Conservation (phyloP, 2,113 vertebrate species). For the Coturnix japonica region DNA sequence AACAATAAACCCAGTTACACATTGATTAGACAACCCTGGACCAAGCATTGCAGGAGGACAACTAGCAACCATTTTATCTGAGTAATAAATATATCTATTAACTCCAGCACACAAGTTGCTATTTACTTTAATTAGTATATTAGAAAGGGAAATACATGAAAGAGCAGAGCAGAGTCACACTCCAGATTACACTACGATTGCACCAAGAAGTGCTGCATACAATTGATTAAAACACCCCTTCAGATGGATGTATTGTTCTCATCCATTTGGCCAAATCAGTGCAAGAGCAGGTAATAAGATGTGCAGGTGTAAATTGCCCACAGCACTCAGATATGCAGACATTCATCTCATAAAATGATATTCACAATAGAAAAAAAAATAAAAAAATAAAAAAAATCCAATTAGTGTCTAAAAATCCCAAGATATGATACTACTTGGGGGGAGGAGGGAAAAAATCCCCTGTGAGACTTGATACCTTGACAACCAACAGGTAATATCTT, state of each 20-base stretch:
- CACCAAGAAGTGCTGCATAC: not conserved
- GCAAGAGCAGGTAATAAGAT: not conserved
- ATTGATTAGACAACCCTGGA: slow-evolving; percentile 15
- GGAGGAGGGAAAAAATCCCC: not conserved
- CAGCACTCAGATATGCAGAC: slow-evolving; percentile 7
- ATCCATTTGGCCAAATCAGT: not conserved
- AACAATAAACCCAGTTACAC: not conserved
- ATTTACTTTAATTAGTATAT: slow-evolving; percentile 48
- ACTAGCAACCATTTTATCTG: not conserved
- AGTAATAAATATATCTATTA: slow-evolving; percentile 46
- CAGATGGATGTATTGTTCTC: not conserved
- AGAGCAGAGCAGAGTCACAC: not conserved
- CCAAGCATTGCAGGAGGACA: not conserved
- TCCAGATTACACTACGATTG: not conserved
- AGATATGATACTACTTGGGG: not conserved
- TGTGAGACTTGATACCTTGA: slow-evolving; percentile 50
- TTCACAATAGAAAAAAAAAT: not conserved
- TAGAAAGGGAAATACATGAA: slow-evolving; percentile 2
- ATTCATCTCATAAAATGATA: slow-evolving; percentile 28
- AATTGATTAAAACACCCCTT: not conserved
- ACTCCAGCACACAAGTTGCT: not conserved
- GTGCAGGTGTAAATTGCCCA: not conserved
- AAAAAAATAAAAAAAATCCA: not conserved
- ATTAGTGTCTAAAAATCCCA: slow-evolving; percentile 55
- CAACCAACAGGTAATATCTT: slow-evolving; percentile 59